Evolutionary conservation across 2,797 vertebrate genomes (phyloP).

Genomic region (Rallus crepitans): DNA sequence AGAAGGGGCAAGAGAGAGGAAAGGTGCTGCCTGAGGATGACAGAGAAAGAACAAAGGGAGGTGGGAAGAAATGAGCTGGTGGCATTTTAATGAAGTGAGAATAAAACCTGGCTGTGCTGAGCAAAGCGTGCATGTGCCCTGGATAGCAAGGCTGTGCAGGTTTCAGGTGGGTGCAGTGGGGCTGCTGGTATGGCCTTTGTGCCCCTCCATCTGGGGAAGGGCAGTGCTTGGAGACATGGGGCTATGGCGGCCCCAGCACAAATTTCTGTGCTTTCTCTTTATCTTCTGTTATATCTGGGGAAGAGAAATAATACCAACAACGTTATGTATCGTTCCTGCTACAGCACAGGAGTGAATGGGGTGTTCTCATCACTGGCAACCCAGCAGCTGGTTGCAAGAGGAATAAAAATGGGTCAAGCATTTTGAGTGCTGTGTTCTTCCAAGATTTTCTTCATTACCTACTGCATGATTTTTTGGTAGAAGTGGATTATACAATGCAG

Average conservation of each 20-base stretch:
- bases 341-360: not conserved
- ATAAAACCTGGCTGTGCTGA: not conserved
- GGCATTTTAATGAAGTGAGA: not conserved
- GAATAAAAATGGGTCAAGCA: not conserved
- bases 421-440: not conserved
- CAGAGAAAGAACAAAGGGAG: not conserved
- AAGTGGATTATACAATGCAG: not conserved
- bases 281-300: not conserved
- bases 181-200: rapidly evolving
- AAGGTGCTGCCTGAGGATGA: not conserved
- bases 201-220: not conserved
- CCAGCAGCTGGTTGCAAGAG: not conserved
- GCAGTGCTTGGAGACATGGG: not conserved
- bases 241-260: not conserved
- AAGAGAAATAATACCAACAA: not conserved
- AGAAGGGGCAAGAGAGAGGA: not conserved
- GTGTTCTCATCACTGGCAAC: not conserved
- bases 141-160: not conserved
- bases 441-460: not conserved
- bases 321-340: not conserved
- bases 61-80: not conserved
- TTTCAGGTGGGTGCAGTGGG: not conserved
- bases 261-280: not conserved
- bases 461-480: not conserved
- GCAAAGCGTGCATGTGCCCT: not conserved